phyloP scores from a whole-genome alignment of 2,113 vertebrate genomes.

The Heptranchias perlo region DNA sequence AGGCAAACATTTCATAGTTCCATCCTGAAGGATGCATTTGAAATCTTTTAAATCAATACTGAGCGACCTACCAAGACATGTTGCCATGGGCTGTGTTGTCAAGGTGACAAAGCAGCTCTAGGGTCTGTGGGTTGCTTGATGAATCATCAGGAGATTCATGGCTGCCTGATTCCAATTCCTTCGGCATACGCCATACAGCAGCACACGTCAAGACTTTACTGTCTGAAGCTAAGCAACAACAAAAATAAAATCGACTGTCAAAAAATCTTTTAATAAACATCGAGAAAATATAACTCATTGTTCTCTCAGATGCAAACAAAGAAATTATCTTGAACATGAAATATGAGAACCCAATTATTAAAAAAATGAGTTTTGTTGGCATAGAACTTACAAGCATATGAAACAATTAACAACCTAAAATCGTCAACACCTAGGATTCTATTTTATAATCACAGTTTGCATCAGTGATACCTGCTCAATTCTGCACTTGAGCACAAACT shows the following conservation, averaged over 20 bases:
- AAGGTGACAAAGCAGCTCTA: constrained; percentile 97
- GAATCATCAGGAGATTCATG: constrained; percentile 94
- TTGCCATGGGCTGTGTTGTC: constrained; percentile 80
- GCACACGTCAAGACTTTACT: constrained; percentile 84
- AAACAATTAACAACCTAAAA: neutral
- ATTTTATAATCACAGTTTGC: neutral
- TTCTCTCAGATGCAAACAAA: neutral
- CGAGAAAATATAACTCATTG: neutral
- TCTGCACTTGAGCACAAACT: neutral
- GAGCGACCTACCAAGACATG: constrained; percentile 79
- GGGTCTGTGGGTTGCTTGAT: constrained; percentile 83
- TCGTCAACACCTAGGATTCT: too few relatives aligned
- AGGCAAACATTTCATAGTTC: neutral
- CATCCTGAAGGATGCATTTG: neutral
- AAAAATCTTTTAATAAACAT: constrained; percentile 46
- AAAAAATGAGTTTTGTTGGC: neutral
- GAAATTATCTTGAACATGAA: neutral
- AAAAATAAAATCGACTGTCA: constrained; percentile 49
- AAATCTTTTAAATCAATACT: constrained; percentile 52
- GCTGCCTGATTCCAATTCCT: constrained; percentile 85
- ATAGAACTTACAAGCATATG: neutral
- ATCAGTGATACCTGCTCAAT: constrained; percentile 5
- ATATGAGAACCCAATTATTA: neutral
- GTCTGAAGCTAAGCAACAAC: constrained; percentile 75
- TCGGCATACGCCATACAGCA: constrained; percentile 94